Evolutionary conservation across 2,888 invertebrate species (phyloP).

Genomic region (Nymphalis urticae): DNA sequence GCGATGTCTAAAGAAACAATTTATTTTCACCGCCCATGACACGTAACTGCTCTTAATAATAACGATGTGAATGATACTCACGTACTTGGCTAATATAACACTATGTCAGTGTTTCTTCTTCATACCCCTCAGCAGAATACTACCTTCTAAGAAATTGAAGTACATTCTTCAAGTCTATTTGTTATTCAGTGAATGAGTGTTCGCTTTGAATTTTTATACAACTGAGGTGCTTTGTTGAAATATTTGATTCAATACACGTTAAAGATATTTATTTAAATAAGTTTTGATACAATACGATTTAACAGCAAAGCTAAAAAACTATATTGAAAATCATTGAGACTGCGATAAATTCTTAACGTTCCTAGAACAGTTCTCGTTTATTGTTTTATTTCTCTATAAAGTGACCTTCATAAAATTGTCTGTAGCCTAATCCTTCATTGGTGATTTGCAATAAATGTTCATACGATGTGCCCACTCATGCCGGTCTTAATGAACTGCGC

Average conservation of each 20-base stretch:
- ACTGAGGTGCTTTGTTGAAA: constrained; percentile 21
- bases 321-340: not conserved
- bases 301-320: not conserved
- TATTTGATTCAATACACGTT: constrained; percentile 25
- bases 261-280: constrained; percentile 8
- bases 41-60: constrained; percentile 45
- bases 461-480: constrained; percentile 52
- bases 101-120: constrained; percentile 52
- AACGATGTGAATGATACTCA: constrained; percentile 59
- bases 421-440: constrained; percentile 34
- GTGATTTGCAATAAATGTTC: constrained; percentile 41
- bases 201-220: constrained; percentile 34
- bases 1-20: constrained; percentile 38
- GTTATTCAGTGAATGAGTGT: constrained; percentile 40
- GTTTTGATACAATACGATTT: constrained; percentile 4
- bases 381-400: not conserved
- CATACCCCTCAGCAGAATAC: constrained; percentile 37
- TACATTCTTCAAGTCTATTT: constrained; percentile 42
- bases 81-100: constrained; percentile 68
- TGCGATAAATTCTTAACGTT: not conserved
- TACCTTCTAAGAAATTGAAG: constrained; percentile 58
- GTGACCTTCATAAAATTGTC: constrained; percentile 23
- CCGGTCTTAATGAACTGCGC: constrained; percentile 69
- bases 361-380: not conserved
- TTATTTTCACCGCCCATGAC: constrained; percentile 44